Evolutionary conservation across 2,797 vertebrate species (phyloP).

Genomic region (Gymnocypris eckloni): DNA sequence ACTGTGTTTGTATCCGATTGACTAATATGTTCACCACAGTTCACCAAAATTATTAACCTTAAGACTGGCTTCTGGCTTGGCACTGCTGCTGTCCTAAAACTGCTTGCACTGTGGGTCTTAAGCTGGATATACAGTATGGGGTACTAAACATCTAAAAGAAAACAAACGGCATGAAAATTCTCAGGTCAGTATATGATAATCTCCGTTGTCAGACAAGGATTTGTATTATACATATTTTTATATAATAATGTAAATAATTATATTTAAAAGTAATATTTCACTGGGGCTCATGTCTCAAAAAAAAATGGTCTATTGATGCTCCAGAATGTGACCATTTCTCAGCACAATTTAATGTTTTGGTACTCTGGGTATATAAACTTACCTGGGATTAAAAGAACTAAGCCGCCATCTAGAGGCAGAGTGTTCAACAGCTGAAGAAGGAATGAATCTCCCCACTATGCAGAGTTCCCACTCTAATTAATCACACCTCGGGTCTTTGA

Average conservation of each 20-base stretch:
- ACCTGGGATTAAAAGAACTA: constrained; percentile 73
- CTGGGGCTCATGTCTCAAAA: background rate
- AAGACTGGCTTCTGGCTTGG: background rate
- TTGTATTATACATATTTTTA: background rate
- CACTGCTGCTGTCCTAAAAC: background rate
- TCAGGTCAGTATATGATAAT: background rate
- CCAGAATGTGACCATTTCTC: background rate
- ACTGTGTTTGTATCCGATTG: background rate
- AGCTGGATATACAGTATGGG: background rate
- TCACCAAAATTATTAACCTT: background rate
- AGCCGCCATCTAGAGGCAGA: constrained; percentile 82
- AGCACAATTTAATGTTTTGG: background rate
- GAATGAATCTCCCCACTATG: background rate
- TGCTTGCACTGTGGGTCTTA: background rate
- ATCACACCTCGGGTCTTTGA: background rate
- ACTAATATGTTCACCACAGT: too few species aligned
- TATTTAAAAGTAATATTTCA: background rate
- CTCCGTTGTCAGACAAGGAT: background rate
- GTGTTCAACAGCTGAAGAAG: constrained; percentile 29
- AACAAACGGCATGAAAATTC: background rate
- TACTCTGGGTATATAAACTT: background rate
- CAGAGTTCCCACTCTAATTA: background rate
- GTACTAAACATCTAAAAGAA: background rate
- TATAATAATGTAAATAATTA: background rate
- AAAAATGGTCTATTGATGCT: background rate